These are phyloP conservation scores for Pangasius sanitwongsei DNA, from an alignment of 2,797 vertebrate genomes.

Conservation along the genomic window DNA sequence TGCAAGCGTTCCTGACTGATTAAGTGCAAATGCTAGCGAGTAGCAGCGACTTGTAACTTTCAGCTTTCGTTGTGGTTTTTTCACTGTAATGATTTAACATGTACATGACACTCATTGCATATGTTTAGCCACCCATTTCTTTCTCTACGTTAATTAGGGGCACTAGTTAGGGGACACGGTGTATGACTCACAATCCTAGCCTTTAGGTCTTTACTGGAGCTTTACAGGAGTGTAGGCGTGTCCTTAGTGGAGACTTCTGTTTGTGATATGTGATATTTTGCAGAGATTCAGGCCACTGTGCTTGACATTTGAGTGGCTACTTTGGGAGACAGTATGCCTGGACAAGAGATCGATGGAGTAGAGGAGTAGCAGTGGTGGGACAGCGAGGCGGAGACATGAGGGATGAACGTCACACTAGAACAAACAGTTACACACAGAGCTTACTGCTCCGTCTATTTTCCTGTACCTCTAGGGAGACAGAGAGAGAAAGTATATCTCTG, in stretches of 20 bases:
- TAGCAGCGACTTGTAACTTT: not conserved
- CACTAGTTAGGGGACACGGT: too few species aligned
- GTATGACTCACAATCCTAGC: not conserved
- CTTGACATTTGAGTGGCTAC: not conserved
- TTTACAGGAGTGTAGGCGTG: not conserved
- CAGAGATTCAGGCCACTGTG: not conserved
- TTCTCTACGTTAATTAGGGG: too few species aligned
- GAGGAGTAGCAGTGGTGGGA: not conserved
- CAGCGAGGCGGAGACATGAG: not conserved
- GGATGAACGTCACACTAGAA: conserved; percentile 1
- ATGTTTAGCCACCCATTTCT: not conserved
- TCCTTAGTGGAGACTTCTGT: not conserved
- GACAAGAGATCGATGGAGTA: not conserved
- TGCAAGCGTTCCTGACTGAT: not conserved
- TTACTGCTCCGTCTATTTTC: not conserved
- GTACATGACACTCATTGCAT: not conserved
- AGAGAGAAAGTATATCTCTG: not conserved
- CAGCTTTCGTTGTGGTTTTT: not conserved
- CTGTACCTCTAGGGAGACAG: not conserved
- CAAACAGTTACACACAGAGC: not conserved
- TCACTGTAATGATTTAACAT: not conserved
- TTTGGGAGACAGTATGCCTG: not conserved
- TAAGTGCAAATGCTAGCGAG: not conserved
- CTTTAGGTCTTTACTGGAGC: not conserved
- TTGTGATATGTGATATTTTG: not conserved